A percentile compares a stretch with the other conserved stretches of the same genome.
phyloP scores from a whole-genome alignment of 2,888 invertebrate genomes.

The Tupiocoris notatus region DNA sequence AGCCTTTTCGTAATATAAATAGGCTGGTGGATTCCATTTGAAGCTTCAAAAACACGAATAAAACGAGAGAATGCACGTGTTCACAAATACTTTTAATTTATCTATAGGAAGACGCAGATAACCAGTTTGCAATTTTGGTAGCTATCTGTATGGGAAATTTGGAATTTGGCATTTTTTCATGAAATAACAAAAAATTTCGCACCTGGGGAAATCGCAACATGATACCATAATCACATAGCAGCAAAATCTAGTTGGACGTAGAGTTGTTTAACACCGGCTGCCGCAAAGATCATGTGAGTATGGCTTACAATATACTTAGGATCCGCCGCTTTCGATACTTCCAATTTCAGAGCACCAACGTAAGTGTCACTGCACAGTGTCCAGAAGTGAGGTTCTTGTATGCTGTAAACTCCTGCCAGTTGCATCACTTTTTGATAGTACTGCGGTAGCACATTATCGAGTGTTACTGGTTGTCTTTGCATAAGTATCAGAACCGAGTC shows the following conservation, averaged over 20 bases:
- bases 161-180: no score
- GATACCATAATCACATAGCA: neutral
- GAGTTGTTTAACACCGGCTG: constrained; percentile 85
- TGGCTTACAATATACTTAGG: constrained; percentile 89
- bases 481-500: constrained; percentile 88
- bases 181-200: no score
- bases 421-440: constrained; percentile 86
- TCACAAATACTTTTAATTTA: no score
- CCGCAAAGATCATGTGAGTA: constrained; percentile 90
- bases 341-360: constrained; percentile 89
- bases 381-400: constrained; percentile 98
- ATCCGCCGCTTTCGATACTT: constrained; percentile 91
- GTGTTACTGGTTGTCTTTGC: constrained; percentile 83
- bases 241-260: constrained; percentile 93
- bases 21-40: no score
- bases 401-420: constrained; percentile 89
- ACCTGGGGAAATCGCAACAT: no score
- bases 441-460: constrained; percentile 81
- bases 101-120: no score
- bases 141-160: no score
- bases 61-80: no score
- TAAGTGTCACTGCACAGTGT: constrained; percentile 92
- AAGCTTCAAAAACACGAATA: no score
- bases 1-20: no score
- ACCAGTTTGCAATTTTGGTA: no score